A percentile compares a stretch with the other conserved stretches of the same genome.
Conservation (phyloP, 1,140 invertebrate species). For the Microplitis mediator region DNA sequence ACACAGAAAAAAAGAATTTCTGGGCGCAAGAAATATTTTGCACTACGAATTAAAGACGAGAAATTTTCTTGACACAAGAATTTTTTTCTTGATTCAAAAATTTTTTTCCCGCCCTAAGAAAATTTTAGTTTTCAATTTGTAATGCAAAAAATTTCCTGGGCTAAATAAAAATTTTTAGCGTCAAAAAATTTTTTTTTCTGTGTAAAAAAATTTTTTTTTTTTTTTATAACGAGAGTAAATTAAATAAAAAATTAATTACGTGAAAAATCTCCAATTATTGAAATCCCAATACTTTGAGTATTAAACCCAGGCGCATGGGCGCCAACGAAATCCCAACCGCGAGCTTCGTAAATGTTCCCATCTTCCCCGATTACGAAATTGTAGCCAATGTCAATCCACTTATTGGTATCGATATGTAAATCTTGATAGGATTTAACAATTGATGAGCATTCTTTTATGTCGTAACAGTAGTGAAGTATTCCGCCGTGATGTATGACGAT, state of each 20-base stretch:
- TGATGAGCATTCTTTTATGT: conserved; percentile 44
- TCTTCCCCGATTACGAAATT: conserved; percentile 72
- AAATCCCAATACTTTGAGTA: conserved; percentile 69
- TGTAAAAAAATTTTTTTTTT: too few relatives aligned
- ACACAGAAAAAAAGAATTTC: too few relatives aligned
- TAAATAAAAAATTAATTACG: conserved; percentile 30
- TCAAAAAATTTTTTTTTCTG: too few relatives aligned
- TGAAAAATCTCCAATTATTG: conserved; percentile 63
- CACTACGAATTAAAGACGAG: too few relatives aligned
- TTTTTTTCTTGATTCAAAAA: too few relatives aligned
- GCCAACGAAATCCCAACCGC: conserved; percentile 72
- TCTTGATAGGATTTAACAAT: conserved; percentile 63
- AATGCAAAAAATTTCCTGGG: too few relatives aligned
- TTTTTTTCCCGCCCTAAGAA: too few relatives aligned
- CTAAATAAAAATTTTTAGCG: too few relatives aligned
- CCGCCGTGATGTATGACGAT: conserved; percentile 53
- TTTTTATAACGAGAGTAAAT: too few relatives aligned
- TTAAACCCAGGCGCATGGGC: conserved; percentile 74
- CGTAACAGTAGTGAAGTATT: conserved; percentile 43
- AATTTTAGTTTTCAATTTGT: too few relatives aligned
- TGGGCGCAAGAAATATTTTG: too few relatives aligned
- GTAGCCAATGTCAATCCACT: conserved; percentile 74
- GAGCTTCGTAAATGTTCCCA: conserved; percentile 71
- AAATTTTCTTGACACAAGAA: too few relatives aligned
- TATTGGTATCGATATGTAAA: conserved; percentile 64